Percentiles rank a stretch among this genome's conserved stretches.
Conservation (phyloP, 2,888 invertebrate genomes). For the Apocheima hispidaria region DNA sequence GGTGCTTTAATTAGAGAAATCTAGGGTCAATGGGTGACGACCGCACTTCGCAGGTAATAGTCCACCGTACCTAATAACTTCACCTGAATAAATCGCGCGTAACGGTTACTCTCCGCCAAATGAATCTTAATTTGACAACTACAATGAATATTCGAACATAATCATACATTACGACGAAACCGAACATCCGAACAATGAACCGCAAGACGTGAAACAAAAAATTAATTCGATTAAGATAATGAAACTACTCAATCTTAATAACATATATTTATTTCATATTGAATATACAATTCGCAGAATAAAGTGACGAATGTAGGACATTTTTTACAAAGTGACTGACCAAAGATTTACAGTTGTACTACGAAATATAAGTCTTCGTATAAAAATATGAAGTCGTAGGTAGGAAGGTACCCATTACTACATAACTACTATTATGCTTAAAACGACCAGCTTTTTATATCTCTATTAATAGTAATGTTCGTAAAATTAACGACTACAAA, state of each 20-base stretch:
- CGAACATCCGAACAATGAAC: conserved; percentile 66
- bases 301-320: conserved; percentile 63
- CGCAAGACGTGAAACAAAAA: conserved; percentile 55
- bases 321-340: conserved; percentile 55
- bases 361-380: conserved; percentile 53
- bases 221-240: conserved; percentile 59
- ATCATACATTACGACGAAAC: conserved; percentile 59
- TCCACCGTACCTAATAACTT: conserved; percentile 65
- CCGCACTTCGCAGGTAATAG: conserved; percentile 59
- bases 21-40: conserved; percentile 73
- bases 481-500: conserved; percentile 4
- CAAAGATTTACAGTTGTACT: conserved; percentile 46
- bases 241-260: conserved; percentile 61
- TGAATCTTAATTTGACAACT: conserved; percentile 75
- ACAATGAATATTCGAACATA: conserved; percentile 67
- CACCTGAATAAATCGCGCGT: conserved; percentile 71
- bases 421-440: conserved; percentile 43
- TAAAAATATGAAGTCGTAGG: conserved; percentile 58
- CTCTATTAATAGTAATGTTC: conserved; percentile 1
- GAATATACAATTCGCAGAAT: conserved; percentile 70
- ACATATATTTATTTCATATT: conserved; percentile 72
- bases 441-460: conserved; percentile 22
- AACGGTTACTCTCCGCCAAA: conserved; percentile 65
- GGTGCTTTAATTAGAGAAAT: conserved; percentile 68
- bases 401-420: conserved; percentile 29